A percentile compares a stretch with the other conserved stretches of the same genome.
These are phyloP conservation scores for Hydrolagus affinis DNA, from an alignment of 2,113 vertebrate genomes.

Conservation along the genomic window DNA sequence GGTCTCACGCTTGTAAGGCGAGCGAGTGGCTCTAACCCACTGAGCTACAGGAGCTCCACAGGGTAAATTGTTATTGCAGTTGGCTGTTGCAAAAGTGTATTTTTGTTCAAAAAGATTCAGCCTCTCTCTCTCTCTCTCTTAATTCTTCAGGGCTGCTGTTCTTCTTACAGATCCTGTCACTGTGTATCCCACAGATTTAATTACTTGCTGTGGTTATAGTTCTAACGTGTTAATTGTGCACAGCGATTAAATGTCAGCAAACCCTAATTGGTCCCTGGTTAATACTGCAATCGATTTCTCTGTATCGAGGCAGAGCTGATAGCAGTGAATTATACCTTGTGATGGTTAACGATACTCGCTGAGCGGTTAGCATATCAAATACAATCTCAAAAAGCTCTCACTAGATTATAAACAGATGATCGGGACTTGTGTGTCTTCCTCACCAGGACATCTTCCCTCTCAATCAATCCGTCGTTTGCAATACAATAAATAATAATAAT, in stretches of 20 bases:
- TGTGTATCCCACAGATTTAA: constrained; percentile 10
- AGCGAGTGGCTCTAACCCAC: no score
- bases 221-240: constrained; percentile 1
- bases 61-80: no score
- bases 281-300: not conserved
- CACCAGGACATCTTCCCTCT: not conserved
- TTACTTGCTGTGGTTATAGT: constrained; percentile 25
- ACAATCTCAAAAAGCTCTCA: not conserved
- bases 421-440: no score
- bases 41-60: no score
- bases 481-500: no score
- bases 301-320: not conserved
- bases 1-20: no score
- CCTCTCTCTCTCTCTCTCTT: not conserved
- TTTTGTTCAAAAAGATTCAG: not conserved
- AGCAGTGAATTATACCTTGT: not conserved
- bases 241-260: constrained; percentile 14
- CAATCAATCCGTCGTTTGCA: not conserved
- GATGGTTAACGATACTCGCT: not conserved
- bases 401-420: not conserved
- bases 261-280: not conserved
- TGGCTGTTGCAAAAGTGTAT: not conserved
- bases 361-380: constrained; percentile 1
- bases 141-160: not conserved
- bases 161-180: not conserved